Conservation (phyloP, 2,113 vertebrate genomes). For the Danio rerio region DNA sequence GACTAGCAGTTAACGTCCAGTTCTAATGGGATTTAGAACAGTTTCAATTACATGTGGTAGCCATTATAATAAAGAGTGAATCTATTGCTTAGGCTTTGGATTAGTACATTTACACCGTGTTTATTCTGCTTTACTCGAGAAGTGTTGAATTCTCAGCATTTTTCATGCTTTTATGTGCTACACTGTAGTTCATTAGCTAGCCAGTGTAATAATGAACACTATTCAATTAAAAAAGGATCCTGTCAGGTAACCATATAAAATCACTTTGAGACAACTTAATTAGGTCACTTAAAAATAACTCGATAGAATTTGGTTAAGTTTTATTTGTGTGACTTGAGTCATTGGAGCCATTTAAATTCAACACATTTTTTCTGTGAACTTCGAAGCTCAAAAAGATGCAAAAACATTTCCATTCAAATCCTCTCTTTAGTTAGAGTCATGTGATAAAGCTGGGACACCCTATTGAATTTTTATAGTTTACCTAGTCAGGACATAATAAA, state of each 20-base stretch:
- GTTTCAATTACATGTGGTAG: no score
- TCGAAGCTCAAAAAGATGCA: no score
- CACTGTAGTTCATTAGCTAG: not conserved
- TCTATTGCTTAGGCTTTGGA: not conserved
- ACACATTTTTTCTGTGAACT: no score
- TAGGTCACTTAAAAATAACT: not conserved
- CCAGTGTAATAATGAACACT: not conserved
- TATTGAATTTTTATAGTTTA: no score
- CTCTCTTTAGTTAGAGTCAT: no score
- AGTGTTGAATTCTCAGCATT: not conserved
- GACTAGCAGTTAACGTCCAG: no score
- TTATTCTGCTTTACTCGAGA: not conserved
- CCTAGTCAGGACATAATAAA: no score
- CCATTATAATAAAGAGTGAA: no score
- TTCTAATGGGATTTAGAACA: no score
- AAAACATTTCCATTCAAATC: no score
- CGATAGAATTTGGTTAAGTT: not conserved
- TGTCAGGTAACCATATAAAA: not conserved
- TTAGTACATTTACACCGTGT: not conserved
- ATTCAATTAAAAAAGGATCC: not conserved
- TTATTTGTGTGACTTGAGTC: not conserved
- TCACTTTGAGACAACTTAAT: not conserved
- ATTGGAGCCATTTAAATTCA: not conserved
- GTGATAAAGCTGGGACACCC: no score
- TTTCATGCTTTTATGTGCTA: not conserved